Evolutionary conservation across 2,113 vertebrate genomes (phyloP).

Genomic region (Colistium nudipinnis): DNA sequence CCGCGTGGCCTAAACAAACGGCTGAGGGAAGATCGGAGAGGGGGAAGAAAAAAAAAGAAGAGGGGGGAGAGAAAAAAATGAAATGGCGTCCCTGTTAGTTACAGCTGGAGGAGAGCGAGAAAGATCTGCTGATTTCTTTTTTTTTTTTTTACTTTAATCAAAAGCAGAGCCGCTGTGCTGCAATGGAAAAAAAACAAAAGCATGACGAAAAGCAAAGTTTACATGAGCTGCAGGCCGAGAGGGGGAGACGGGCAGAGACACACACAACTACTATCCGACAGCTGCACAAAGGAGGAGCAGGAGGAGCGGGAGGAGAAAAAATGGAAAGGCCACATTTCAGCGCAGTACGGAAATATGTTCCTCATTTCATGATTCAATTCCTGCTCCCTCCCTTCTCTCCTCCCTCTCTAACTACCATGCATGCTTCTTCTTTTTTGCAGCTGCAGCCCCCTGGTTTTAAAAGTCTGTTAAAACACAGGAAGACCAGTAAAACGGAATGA

Average conservation of each 20-base stretch:
- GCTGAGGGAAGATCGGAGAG: conserved; percentile 47
- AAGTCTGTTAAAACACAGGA: conserved; percentile 76
- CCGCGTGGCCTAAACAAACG: conserved; percentile 77
- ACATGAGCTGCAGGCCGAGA: conserved; percentile 65
- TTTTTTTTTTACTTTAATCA: conserved; percentile 66
- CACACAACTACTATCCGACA: conserved; percentile 76
- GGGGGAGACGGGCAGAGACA: conserved; percentile 40
- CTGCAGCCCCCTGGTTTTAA: conserved; percentile 65
- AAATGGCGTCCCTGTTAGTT: conserved; percentile 61
- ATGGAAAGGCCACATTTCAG: conserved; percentile 75
- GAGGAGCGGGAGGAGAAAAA: conserved; percentile 39
- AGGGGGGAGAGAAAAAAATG: conserved; percentile 27
- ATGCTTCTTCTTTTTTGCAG: conserved; percentile 59
- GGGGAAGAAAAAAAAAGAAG: conserved; percentile 12
- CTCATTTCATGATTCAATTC: conserved; percentile 83
- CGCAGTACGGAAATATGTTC: conserved; percentile 78
- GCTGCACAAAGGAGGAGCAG: conserved; percentile 49
- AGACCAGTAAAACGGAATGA: conserved; percentile 70
- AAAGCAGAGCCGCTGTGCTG: conserved; percentile 70
- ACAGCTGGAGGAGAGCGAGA: conserved; percentile 32
- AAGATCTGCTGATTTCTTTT: conserved; percentile 54
- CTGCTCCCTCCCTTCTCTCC: conserved; percentile 58
- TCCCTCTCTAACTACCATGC: conserved; percentile 58
- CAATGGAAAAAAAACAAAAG: conserved; percentile 69
- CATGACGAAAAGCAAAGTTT: conserved; percentile 71